phyloP scores from a whole-genome alignment of 1,140 invertebrate genomes.

The Hylaeus anthracinus region DNA sequence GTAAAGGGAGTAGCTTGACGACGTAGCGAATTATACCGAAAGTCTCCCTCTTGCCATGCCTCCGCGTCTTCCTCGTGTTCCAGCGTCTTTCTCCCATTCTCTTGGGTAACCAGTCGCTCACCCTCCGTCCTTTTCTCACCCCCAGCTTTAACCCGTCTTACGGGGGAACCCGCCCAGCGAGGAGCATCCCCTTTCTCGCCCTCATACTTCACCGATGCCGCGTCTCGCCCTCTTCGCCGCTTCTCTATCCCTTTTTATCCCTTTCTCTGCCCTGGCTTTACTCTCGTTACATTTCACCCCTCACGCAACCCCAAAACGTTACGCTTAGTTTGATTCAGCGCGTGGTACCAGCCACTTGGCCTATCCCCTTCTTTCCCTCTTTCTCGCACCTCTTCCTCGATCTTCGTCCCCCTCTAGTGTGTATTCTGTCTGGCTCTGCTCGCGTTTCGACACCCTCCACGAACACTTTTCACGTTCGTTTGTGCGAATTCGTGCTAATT shows the following conservation, averaged over 20 bases:
- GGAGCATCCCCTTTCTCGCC: conserved; percentile 60
- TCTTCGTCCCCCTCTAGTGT: neutral
- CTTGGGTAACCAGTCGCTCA: neutral
- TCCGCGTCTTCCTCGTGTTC: conserved; percentile 4
- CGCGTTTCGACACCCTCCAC: conserved; percentile 10
- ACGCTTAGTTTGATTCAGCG: conserved; percentile 68
- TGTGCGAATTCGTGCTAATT: conserved; percentile 56
- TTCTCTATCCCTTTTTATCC: conserved; percentile 28
- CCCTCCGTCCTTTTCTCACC: conserved; percentile 10
- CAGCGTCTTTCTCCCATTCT: conserved; percentile 9
- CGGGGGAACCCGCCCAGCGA: conserved; percentile 44
- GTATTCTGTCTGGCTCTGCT: neutral
- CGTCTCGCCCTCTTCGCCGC: conserved; percentile 7
- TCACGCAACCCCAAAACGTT: conserved; percentile 57
- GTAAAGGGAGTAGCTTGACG: conserved; percentile 42
- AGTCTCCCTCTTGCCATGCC: conserved; percentile 26
- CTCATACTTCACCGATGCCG: conserved; percentile 51
- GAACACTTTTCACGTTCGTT: conserved; percentile 47
- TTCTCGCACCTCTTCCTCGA: neutral
- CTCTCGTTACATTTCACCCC: conserved; percentile 50
- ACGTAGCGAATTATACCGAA: conserved; percentile 49
- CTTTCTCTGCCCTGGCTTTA: conserved; percentile 41
- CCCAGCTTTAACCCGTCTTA: conserved; percentile 38
- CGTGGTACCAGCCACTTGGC: conserved; percentile 59
- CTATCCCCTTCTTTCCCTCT: conserved; percentile 11